Conservation (phyloP, 64 coral and sea anemone genomes). For the Montipora foliosa region DNA sequence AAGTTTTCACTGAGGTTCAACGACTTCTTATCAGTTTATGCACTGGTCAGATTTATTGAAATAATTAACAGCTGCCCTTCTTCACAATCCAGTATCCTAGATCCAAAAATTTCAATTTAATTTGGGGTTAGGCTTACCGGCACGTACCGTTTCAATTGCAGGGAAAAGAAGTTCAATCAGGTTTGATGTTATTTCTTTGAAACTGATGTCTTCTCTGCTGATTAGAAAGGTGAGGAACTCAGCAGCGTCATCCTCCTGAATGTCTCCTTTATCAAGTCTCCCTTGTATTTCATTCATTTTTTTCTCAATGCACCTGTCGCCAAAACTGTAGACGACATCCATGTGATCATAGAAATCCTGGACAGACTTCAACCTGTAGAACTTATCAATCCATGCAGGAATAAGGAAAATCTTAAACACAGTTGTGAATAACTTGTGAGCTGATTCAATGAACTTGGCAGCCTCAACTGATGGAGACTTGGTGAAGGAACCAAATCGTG, state of each 20-base stretch:
- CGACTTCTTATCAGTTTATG: too few species aligned
- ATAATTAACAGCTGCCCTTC: too few species aligned
- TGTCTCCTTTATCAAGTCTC: slow-evolving; percentile 32
- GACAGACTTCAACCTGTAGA: slow-evolving; percentile 60
- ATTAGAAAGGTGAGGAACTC: slow-evolving; percentile 82
- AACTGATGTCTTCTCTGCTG: slow-evolving; percentile 58
- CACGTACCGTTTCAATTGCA: slow-evolving; percentile 79
- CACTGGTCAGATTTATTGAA: too few species aligned
- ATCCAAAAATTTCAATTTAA: too few species aligned
- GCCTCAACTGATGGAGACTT: slow-evolving; percentile 57
- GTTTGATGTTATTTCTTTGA: slow-evolving; percentile 70
- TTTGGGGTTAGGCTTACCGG: background rate
- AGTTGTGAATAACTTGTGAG: slow-evolving; percentile 30
- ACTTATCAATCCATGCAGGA: slow-evolving; percentile 71
- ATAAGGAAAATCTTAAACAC: background rate
- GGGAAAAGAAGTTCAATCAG: slow-evolving; percentile 73
- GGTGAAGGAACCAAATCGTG: slow-evolving; percentile 73
- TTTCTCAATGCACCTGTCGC: slow-evolving; percentile 53
- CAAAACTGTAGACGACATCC: slow-evolving; percentile 77
- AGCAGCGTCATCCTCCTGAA: slow-evolving; percentile 21
- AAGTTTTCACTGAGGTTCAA: too few species aligned
- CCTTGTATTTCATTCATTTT: slow-evolving; percentile 56
- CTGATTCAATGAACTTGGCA: slow-evolving; percentile 65
- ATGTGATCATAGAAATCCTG: slow-evolving; percentile 68
- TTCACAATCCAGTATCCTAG: too few species aligned